These are phyloP conservation scores for Pinctada fucata DNA, from an alignment of 2,888 invertebrate genomes.

Conservation along the genomic window DNA sequence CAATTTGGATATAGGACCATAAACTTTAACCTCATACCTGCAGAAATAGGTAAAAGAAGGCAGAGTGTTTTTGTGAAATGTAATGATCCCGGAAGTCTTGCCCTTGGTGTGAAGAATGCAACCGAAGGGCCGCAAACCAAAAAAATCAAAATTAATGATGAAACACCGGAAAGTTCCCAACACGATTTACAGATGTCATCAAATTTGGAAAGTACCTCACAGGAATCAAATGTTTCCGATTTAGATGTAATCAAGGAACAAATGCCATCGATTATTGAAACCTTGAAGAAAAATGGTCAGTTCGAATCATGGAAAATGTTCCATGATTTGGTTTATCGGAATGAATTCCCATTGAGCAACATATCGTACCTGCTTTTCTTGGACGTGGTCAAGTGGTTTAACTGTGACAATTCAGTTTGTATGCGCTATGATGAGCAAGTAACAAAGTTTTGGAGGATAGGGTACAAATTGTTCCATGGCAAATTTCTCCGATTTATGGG, in stretches of 20 bases:
- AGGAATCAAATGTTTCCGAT: neutral
- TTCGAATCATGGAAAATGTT: neutral
- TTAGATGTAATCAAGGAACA: neutral
- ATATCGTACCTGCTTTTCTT: slow-evolving; percentile 23
- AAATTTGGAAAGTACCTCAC: neutral
- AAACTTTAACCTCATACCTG: neutral
- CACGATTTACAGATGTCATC: no score
- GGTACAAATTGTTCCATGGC: slow-evolving; percentile 17
- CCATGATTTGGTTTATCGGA: neutral
- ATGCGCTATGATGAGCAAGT: slow-evolving; percentile 9
- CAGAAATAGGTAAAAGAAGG: neutral
- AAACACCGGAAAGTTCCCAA: neutral
- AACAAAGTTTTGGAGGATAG: slow-evolving; percentile 23
- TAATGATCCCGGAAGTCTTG: no score
- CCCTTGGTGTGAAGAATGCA: no score
- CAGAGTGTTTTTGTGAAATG: no score
- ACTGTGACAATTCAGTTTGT: neutral
- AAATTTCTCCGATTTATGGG: slow-evolving; percentile 23
- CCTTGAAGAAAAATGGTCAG: neutral
- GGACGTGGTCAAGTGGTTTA: slow-evolving; percentile 18
- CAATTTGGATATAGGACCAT: neutral
- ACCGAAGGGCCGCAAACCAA: no score
- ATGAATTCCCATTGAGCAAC: slow-evolving; percentile 26
- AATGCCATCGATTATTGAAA: neutral
- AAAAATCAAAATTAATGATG: neutral